A percentile compares a stretch with the other conserved stretches of the same genome.
phyloP scores from a whole-genome alignment of 2,888 invertebrate genomes.

The Trisateles emortualis region DNA sequence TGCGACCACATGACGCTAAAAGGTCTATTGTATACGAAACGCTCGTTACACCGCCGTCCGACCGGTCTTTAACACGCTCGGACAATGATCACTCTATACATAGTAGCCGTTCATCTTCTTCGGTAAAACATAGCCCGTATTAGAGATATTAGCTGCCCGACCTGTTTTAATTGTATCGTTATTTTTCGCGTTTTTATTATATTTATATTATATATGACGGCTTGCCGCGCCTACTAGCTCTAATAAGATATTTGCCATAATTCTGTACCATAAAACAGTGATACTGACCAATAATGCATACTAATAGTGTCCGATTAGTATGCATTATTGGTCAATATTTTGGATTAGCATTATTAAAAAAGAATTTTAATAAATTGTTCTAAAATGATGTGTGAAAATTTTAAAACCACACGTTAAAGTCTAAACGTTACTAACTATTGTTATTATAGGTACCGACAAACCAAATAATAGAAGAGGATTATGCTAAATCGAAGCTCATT shows the following conservation, averaged over 20 bases:
- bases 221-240: constrained; percentile 34
- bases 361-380: background rate
- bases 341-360: background rate
- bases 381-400: constrained; percentile 1
- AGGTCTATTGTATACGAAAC: constrained; percentile 86
- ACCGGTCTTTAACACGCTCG: constrained; percentile 85
- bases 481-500: constrained; percentile 75
- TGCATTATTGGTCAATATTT: background rate
- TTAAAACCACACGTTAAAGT: no score
- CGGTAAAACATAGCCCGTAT: constrained; percentile 52
- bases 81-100: constrained; percentile 85
- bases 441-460: constrained; percentile 11
- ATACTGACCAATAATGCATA: no score
- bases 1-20: constrained; percentile 83
- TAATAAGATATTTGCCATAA: constrained; percentile 4
- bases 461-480: constrained; percentile 63
- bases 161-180: constrained; percentile 53
- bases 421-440: background rate
- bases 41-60: constrained; percentile 79
- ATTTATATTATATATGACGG: no score
- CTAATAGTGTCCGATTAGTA: no score
- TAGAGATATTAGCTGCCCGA: constrained; percentile 54
- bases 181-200: constrained; percentile 26
- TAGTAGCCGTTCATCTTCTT: constrained; percentile 71
- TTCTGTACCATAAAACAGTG: background rate